These are phyloP conservation scores for Trissolcus japonicus DNA, from an alignment of 2,888 invertebrate genomes.

Conservation along the genomic window DNA sequence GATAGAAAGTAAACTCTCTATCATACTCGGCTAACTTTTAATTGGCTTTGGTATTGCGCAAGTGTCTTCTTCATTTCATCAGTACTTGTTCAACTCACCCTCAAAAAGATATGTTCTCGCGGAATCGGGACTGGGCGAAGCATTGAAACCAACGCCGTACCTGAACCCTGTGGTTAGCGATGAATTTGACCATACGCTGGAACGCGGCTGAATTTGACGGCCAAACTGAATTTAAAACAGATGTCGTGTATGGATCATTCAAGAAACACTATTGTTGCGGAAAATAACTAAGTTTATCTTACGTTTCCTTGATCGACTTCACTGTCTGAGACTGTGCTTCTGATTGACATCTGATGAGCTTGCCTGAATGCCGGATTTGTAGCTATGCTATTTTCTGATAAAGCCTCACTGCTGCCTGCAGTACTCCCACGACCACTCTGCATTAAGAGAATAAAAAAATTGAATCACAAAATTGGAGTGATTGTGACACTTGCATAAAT, in stretches of 20 bases:
- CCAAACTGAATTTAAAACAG: slow-evolving; percentile 78
- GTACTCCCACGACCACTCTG: slow-evolving; percentile 69
- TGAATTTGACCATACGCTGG: slow-evolving; percentile 92
- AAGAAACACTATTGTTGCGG: not conserved
- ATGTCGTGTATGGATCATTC: slow-evolving; percentile 2
- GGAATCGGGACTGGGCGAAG: slow-evolving; percentile 90
- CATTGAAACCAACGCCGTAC: slow-evolving; percentile 90
- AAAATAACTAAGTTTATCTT: slow-evolving; percentile 74
- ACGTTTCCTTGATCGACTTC: slow-evolving; percentile 94
- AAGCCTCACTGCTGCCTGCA: slow-evolving; percentile 71
- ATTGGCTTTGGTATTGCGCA: not conserved
- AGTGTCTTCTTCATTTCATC: not conserved
- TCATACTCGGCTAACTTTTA: slow-evolving; percentile 8
- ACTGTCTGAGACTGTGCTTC: slow-evolving; percentile 95
- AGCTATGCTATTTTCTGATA: slow-evolving; percentile 84
- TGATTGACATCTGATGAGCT: slow-evolving; percentile 85
- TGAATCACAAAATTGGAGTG: not conserved
- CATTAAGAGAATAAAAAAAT: slow-evolving; percentile 5
- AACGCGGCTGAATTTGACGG: slow-evolving; percentile 85
- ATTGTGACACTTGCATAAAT: not conserved
- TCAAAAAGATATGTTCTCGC: slow-evolving; percentile 95
- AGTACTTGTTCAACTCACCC: slow-evolving; percentile 77
- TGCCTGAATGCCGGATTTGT: slow-evolving; percentile 86
- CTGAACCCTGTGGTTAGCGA: slow-evolving; percentile 91
- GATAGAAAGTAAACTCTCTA: slow-evolving; percentile 1